A percentile compares a stretch with the other conserved stretches of the same genome.
These are phyloP conservation scores for Drosophila tropicalis DNA, from an alignment of 1,140 invertebrate species.

Conservation along the genomic window DNA sequence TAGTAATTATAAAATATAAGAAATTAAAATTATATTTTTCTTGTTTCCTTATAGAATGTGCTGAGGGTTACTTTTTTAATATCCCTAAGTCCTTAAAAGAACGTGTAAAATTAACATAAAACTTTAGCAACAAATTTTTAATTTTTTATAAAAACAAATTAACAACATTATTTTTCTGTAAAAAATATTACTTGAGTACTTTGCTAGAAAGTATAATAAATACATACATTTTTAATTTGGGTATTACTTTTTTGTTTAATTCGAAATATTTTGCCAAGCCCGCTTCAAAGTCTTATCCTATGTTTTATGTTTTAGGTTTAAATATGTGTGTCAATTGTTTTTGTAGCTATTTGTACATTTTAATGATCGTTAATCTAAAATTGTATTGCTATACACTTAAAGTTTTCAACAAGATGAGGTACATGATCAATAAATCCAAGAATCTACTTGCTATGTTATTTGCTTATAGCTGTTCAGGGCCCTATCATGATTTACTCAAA, in stretches of 20 bases:
- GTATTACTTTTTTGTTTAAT: slow-evolving; percentile 19
- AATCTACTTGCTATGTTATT: slow-evolving; percentile 15
- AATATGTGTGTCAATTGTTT: slow-evolving; percentile 16
- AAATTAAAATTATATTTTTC: slow-evolving; percentile 30
- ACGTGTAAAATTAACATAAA: slow-evolving; percentile 43
- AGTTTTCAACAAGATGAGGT: slow-evolving; percentile 76
- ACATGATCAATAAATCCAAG: slow-evolving; percentile 39
- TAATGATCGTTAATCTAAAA: slow-evolving; percentile 65
- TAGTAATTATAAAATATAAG: slow-evolving; percentile 47
- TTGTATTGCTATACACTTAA: slow-evolving; percentile 65
- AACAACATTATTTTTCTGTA: slow-evolving; percentile 63
- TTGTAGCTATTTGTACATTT: slow-evolving; percentile 68
- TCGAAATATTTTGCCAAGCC: slow-evolving; percentile 64
- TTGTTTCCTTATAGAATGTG: slow-evolving; percentile 23
- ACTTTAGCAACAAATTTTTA: slow-evolving; percentile 75
- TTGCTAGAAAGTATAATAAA: slow-evolving; percentile 57
- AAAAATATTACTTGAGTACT: slow-evolving; percentile 67
- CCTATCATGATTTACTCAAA: slow-evolving; percentile 73
- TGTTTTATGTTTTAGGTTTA: slow-evolving; percentile 20
- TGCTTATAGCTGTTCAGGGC: slow-evolving; percentile 60
- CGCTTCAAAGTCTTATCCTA: slow-evolving; percentile 50
- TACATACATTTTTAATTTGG: slow-evolving; percentile 31
- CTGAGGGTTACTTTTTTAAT: slow-evolving; percentile 38
- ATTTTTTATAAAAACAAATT: slow-evolving; percentile 71
- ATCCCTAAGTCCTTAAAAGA: slow-evolving; percentile 48